phyloP scores from a whole-genome alignment of 2,113 vertebrate species.

The Dromaius novaehollandiae region DNA sequence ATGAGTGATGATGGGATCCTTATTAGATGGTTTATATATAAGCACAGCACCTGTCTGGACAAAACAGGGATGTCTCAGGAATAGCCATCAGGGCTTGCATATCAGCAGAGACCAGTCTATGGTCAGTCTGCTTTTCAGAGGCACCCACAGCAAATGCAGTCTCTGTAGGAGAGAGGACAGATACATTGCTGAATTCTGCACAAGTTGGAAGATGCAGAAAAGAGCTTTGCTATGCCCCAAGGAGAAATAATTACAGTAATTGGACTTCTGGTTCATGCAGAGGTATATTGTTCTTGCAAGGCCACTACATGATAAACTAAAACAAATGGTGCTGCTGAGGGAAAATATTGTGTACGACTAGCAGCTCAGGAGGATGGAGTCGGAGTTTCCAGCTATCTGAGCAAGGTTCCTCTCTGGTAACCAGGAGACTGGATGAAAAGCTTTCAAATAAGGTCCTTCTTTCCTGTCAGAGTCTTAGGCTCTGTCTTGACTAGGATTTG shows the following conservation, averaged over 20 bases:
- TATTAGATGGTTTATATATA: neutral
- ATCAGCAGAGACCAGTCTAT: neutral
- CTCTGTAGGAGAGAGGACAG: neutral
- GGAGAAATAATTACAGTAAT: neutral
- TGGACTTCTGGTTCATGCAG: neutral
- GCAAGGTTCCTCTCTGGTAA: neutral
- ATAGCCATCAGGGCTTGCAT: neutral
- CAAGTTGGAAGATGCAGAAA: neutral
- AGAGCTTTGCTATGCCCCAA: neutral
- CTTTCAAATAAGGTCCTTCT: neutral
- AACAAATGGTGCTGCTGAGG: neutral
- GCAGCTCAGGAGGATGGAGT: neutral
- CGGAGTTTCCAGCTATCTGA: neutral
- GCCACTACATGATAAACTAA: neutral
- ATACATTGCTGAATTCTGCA: neutral
- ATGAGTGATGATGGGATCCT: neutral
- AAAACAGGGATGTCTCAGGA: neutral
- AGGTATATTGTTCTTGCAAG: neutral
- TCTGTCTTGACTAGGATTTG: neutral
- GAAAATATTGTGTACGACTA: neutral
- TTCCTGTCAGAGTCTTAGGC: neutral
- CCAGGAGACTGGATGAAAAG: neutral
- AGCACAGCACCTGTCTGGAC: neutral
- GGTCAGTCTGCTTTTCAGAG: neutral
- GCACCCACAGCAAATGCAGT: neutral